Evolutionary conservation across 2,797 vertebrate genomes (phyloP).

Genomic region (Columba guinea): DNA sequence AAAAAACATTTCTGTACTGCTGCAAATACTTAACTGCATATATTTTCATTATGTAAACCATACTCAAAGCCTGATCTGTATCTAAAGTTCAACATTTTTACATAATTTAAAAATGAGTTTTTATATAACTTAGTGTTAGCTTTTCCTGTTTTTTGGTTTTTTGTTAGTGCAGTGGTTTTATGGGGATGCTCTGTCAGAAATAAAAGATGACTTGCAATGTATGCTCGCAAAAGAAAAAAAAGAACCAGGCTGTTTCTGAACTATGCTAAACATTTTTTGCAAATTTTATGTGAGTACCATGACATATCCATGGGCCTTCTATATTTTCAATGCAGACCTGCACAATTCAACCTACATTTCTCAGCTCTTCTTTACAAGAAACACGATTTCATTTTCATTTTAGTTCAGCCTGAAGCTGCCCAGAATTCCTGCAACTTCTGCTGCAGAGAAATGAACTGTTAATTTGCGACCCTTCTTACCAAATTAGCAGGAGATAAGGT

Average conservation of each 20-base stretch:
- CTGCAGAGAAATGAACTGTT: neutral
- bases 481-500: conserved; percentile 40
- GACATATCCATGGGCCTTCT: neutral
- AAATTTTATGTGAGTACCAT: neutral
- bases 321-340: neutral
- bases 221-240: neutral
- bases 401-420: neutral
- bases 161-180: neutral
- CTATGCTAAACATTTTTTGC: neutral
- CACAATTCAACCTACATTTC: neutral
- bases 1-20: neutral
- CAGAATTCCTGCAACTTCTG: neutral
- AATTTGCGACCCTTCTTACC: neutral
- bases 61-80: neutral
- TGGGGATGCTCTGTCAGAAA: neutral
- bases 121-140: neutral
- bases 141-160: neutral
- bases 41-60: neutral
- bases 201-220: neutral
- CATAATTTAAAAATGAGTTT: neutral
- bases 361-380: neutral
- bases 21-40: neutral
- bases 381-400: neutral
- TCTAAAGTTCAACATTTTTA: neutral
- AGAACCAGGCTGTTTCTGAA: neutral